Evolutionary conservation across 2,797 vertebrate genomes (phyloP).

Genomic region (Typhlichthys eigenmanni): DNA sequence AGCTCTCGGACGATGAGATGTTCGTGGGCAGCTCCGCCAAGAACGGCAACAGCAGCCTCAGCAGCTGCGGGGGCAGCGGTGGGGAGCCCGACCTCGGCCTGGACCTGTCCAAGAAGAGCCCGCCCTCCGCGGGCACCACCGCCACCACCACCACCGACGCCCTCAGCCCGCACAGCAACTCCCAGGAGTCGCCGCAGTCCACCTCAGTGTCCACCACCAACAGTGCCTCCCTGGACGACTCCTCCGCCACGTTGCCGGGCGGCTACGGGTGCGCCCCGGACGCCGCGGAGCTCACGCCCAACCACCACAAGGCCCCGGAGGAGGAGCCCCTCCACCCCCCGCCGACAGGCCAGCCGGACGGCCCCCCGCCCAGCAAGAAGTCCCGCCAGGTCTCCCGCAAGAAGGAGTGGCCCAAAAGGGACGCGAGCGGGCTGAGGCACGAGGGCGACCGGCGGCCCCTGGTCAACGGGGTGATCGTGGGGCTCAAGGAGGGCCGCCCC

Average conservation of each 20-base stretch:
- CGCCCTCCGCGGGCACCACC: constrained; percentile 77
- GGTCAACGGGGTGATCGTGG: constrained; percentile 86
- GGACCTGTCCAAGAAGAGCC: constrained; percentile 95
- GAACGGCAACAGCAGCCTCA: constrained; percentile 80
- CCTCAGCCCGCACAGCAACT: constrained; percentile 86
- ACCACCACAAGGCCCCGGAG: constrained; percentile 67
- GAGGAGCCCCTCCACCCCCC: constrained; percentile 34
- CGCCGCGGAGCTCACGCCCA: constrained; percentile 81
- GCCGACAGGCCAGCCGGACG: constrained; percentile 58
- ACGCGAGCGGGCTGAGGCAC: constrained; percentile 71
- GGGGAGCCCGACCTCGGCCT: constrained; percentile 86
- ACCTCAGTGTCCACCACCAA: constrained; percentile 90
- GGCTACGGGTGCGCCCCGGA: constrained; percentile 78
- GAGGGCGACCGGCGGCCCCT: constrained; percentile 78
- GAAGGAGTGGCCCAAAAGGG: constrained; percentile 90
- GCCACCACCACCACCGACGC: constrained; percentile 86
- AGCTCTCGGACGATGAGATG: constrained; percentile 89
- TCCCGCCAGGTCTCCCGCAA: constrained; percentile 85
- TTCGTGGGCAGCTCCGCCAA: constrained; percentile 84
- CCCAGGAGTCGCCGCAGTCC: constrained; percentile 86
- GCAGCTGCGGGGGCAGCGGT: constrained; percentile 73
- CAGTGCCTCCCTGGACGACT: constrained; percentile 91
- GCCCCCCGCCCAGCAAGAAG: constrained; percentile 82
- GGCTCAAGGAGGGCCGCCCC: constrained; percentile 76
- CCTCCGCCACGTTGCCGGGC: constrained; percentile 73